A percentile compares a stretch with the other conserved stretches of the same genome.
These are phyloP conservation scores for Drosophila engyochracea DNA, from an alignment of 2,888 invertebrate species.

Conservation along the genomic window DNA sequence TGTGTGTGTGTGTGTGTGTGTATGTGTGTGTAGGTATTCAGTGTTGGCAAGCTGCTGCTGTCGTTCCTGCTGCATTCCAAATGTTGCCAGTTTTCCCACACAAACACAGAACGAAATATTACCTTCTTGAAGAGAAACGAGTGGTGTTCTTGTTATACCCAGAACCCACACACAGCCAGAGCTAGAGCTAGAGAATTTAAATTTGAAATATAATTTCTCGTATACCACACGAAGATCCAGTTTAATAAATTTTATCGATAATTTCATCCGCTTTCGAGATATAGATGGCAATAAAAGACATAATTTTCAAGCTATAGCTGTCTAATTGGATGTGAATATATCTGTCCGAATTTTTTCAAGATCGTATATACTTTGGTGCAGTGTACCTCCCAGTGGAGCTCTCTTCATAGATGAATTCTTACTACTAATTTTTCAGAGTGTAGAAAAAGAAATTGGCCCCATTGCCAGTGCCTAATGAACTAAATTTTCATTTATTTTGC, in stretches of 20 bases:
- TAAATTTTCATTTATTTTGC: conserved; percentile 63
- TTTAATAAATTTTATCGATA: neutral
- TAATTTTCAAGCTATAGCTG: neutral
- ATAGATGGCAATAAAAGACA: neutral
- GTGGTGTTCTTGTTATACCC: neutral
- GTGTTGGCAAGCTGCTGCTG: conserved; percentile 35
- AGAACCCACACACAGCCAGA: neutral
- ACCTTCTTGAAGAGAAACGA: neutral
- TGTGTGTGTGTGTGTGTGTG: conserved; percentile 37
- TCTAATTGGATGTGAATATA: neutral
- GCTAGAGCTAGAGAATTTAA: neutral
- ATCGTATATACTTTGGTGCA: neutral
- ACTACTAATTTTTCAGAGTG: neutral
- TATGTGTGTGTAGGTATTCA: conserved; percentile 48
- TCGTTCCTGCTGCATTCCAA: conserved; percentile 38
- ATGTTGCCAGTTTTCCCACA: conserved; percentile 38
- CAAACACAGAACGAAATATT: conserved; percentile 3
- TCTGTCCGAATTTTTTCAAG: neutral
- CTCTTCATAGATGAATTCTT: neutral
- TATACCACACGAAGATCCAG: neutral
- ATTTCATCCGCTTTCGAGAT: neutral
- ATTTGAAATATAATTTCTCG: neutral
- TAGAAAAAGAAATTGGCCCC: conserved; percentile 38
- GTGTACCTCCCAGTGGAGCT: neutral
- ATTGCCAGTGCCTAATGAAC: conserved; percentile 70